Evolutionary conservation across 2,888 invertebrate species (phyloP), one percentile per base, ranked within the genome.

Genomic region (Apoda limacodes): DNA sequence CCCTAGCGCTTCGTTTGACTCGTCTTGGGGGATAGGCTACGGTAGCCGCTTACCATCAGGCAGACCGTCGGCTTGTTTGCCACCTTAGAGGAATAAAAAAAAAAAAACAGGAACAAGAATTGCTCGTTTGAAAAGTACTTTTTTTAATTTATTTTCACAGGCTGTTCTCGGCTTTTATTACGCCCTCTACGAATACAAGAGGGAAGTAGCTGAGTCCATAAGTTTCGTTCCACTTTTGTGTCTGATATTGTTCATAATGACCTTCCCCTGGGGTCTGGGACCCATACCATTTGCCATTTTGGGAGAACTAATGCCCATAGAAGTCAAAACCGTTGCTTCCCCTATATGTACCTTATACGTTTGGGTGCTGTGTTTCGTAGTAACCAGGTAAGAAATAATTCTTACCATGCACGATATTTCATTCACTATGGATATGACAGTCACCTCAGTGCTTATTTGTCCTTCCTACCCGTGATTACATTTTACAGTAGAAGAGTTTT

Each of bases 251-350:
- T 93, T 89, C 70, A 90, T 92, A 34, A 69, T 87, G 26, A 85
- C 88, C 0, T 93, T 92, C 69, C 88, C 90, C 62, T 75, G 87
- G 50, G 92, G 86, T 1, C 85, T 88, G 36, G 92, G 95, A 2
- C 89, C 92, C 0, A 60, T 93, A 13, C 90, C 92, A 0, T 93
- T 93, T 93, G 88, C 91, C 0, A 85, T 93, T 14, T 85, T 92
- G 82, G 88, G 89, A 1, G 93, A 93, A 61, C 83, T 93, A 63
- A 88, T 95, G 61, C 88, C 94, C 13, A 72, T 88, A 0, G 88
- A 90, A 44, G 88, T 92, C 1, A 91, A 91, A 63, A 85, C 89
- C 0, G 72, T 85, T n/a, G 91, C 90, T 0, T 86, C 90, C 0
- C 87, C 91, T 0, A 78, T 92, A 2, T 89, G 90, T 0, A 89